Base-by-base conservation (phyloP, 2,888 invertebrate genomes). In the Ligdia adustata region DNA sequence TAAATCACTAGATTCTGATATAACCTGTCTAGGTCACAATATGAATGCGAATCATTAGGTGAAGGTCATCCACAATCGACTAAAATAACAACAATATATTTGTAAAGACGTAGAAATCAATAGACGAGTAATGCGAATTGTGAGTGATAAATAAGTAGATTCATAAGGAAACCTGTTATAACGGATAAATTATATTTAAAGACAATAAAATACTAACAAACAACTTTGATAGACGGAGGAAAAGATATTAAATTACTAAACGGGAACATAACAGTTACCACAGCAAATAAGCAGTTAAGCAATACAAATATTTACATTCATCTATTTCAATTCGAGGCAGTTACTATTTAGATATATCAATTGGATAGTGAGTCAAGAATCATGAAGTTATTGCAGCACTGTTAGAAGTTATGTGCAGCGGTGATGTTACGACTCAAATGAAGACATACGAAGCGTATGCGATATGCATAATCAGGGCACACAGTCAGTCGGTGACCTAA, bases 401-500 rank as follows among this genome's bases (percentile, higher is more conserved):
- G 6, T 11, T 18, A 26, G n/a, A 37, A 11, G 18, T 9, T 9
- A 22, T 33, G 13, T 6, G 11, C 26, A 27, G 9, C 28, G 9
- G 33, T 33, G 32, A 15, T 22, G n/a, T 4, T 45, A 31, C 37
- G 37, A 37, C 26, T 44, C 44, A 44, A 44, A 34, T 34, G 42
- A 34, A 33, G 27, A 18, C 24, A 16, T 20, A 29, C 18, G 22
- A 26, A 15, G 14, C 16, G 26, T 6, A 16, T 33, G 24, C 9
- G 40, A 31, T n/a, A n/a, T n/a, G n/a, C 3, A 28, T 46, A 43
- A 52, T 47, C 35, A 35, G 26, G 14, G 20, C 53, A 70, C 62
- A 71, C 72, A 74, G 79, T 79, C 73, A 79, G 72, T 66, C 75
- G 71, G 57, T 69, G 83, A 68, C 80, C 82, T 75, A 74, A 62